Percentiles rank a stretch among this genome's conserved stretches.
Conservation (phyloP, 2,888 invertebrate genomes). For the Chironomus tentans region DNA sequence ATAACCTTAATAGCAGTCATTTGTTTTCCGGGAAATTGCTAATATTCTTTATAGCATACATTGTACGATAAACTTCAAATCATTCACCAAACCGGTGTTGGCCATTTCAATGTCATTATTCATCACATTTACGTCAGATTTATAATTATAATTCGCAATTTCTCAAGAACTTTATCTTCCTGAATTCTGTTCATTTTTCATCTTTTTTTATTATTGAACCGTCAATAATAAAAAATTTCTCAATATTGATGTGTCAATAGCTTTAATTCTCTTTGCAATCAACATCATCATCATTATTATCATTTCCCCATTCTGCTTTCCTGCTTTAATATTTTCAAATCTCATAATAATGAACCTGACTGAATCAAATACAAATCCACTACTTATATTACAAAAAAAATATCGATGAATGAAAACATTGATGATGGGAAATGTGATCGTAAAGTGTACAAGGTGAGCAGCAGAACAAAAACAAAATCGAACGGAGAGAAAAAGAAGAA, state of each 20-base stretch:
- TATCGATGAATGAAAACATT: neutral
- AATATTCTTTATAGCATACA: too few species aligned
- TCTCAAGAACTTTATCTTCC: too few species aligned
- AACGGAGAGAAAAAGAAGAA: too few species aligned
- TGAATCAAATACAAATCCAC: neutral
- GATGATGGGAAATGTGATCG: neutral
- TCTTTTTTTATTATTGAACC: neutral
- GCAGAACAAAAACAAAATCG: too few species aligned
- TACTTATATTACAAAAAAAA: too few species aligned
- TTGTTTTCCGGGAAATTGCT: too few species aligned
- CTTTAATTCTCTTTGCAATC: too few species aligned
- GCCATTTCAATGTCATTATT: neutral
- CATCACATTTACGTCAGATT: slow-evolving; percentile 5
- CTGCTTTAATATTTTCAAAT: neutral
- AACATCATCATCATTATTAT: neutral
- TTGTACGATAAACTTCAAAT: too few species aligned
- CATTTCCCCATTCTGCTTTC: slow-evolving; percentile 1
- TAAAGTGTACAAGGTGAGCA: neutral
- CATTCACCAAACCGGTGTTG: too few species aligned
- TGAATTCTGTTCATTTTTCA: neutral
- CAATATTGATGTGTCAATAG: neutral
- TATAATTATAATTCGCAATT: neutral
- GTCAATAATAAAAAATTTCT: neutral
- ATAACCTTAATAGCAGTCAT: too few species aligned
- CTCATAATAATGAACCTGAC: neutral